Percentiles rank a stretch among this genome's conserved stretches.
Conservation (phyloP, 2,888 invertebrate species). For the Abrostola tripartita region DNA sequence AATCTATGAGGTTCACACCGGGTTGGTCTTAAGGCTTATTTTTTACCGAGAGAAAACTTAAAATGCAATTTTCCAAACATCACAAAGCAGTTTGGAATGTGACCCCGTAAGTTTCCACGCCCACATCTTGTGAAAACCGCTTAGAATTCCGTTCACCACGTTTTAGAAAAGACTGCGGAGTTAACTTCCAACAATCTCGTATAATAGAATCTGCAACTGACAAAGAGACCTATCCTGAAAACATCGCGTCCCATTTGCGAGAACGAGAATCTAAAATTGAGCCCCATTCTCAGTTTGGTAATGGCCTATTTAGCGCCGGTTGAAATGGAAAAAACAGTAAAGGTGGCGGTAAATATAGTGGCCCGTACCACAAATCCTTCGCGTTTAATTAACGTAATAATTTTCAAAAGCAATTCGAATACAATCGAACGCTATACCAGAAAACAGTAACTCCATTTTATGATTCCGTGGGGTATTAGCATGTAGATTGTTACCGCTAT, state of each 20-base stretch:
- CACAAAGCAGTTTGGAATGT: constrained; percentile 29
- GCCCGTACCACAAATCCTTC: constrained; percentile 48
- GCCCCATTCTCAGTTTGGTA: constrained; percentile 41
- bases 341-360: constrained; percentile 42
- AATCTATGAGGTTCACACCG: too few relatives aligned
- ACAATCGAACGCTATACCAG: constrained; percentile 64
- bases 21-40: too few relatives aligned
- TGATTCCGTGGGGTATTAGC: constrained; percentile 68
- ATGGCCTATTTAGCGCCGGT: constrained; percentile 46
- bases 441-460: constrained; percentile 61
- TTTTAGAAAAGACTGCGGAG: constrained; percentile 50
- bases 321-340: constrained; percentile 27
- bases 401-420: constrained; percentile 54
- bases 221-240: constrained; percentile 48
- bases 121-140: constrained; percentile 40
- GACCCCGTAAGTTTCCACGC: constrained; percentile 36
- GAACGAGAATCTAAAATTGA: constrained; percentile 38
- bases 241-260: constrained; percentile 44
- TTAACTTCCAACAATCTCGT: constrained; percentile 47
- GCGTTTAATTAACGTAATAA: constrained; percentile 58
- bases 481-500: constrained; percentile 70
- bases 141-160: constrained; percentile 38
- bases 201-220: constrained; percentile 51
- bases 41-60: too few relatives aligned
- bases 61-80: too few relatives aligned